Percentiles rank a stretch among this genome's conserved stretches.
Conservation (phyloP, 2,797 vertebrate genomes). For the Melanotaenia pygmaea region DNA sequence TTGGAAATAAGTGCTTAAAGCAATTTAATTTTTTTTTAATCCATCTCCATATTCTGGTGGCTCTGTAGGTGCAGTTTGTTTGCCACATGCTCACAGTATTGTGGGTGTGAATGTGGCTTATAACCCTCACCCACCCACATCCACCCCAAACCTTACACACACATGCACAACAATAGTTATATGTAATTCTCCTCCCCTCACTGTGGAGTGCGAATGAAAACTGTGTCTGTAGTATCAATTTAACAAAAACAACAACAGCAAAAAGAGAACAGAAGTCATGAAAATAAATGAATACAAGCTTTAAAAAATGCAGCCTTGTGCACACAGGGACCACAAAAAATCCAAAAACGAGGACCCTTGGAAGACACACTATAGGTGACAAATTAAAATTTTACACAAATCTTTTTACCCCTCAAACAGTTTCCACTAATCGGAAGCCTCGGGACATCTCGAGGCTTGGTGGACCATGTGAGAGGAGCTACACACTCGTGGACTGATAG, state of each 20-base stretch:
- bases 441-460: constrained; percentile 79
- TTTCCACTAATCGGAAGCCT: constrained; percentile 84
- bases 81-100: constrained; percentile 29
- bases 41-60: constrained; percentile 53
- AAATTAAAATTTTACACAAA: constrained; percentile 72
- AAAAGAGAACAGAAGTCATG: background rate
- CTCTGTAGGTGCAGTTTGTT: constrained; percentile 45
- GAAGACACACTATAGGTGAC: constrained; percentile 69
- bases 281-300: background rate
- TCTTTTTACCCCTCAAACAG: constrained; percentile 46
- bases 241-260: background rate
- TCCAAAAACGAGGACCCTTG: constrained; percentile 10
- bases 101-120: constrained; percentile 48
- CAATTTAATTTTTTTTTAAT: constrained; percentile 73
- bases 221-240: background rate
- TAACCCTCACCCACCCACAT: constrained; percentile 39
- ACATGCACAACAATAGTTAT: constrained; percentile 16
- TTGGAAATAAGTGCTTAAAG: constrained; percentile 73
- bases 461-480: constrained; percentile 81
- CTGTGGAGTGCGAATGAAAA: constrained; percentile 12
- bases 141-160: constrained; percentile 4
- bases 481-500: constrained; percentile 84
- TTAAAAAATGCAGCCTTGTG: background rate
- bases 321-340: constrained; percentile 10
- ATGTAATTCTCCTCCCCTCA: constrained; percentile 13